Evolutionary conservation across 2,113 vertebrate genomes (phyloP), one percentile per base, ranked within the genome.

Genomic region (Dunckerocampus dactyliophorus): DNA sequence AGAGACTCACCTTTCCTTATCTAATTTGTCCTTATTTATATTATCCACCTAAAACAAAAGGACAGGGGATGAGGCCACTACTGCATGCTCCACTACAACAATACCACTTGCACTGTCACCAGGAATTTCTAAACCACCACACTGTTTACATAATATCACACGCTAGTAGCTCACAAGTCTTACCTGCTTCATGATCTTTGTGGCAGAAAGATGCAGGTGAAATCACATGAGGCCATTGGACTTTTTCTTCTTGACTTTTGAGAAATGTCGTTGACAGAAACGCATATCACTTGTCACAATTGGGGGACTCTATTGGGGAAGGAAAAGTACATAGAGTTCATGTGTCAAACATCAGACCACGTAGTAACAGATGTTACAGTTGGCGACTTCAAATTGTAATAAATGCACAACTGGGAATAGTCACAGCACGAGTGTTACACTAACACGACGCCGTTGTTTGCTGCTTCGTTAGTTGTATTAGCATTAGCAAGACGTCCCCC

Each of bases 241-340:
- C 83, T 55, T 74, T 79, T 81, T 88, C 90, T 8, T 89, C 64
- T 87, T 83, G 81, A 87, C 79, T 72, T 85, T 80, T 73, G 79
- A 76, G 67, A 90, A 82, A 72, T 89, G 77, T 76, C 89, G 88
- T 82, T 84, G 90, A 88, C 83, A 88, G 90, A 92, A 89, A 92
- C 93, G 91, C 76, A 87, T 84, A 91, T 92, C 91, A 93, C 92
- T 91, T 90, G 91, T 94, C 93, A 95, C 91, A 94, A 92, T 15
- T 90, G 88, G 85, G 82, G 82, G 84, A 92, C 73, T 80, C 93
- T 97, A 72, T 48, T 42, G 58, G 60, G 74, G 24, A 72, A 64
- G 20, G 42, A 16, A 21, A 21, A 22, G 43, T 47, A 47, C 5
- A 21, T 19, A 7, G 7, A 49, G 19, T 43, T 39, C 13, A 42